Percentiles rank a stretch among this genome's conserved stretches.
These are phyloP conservation scores for Musca domestica DNA, from an alignment of 1,140 invertebrate species.

Conservation along the genomic window DNA sequence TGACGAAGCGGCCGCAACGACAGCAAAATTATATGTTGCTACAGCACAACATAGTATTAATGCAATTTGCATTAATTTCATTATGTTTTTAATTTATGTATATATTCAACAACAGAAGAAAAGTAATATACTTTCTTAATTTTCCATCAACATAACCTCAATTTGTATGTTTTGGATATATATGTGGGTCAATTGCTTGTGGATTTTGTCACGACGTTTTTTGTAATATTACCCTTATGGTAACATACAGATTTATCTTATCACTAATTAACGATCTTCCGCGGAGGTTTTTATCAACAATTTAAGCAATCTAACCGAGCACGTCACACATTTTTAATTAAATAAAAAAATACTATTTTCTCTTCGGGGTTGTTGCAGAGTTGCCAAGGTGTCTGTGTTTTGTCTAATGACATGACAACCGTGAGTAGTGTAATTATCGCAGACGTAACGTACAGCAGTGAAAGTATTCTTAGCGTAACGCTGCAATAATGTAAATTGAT, in stretches of 20 bases:
- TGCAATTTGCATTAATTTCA: constrained; percentile 9
- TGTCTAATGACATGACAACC: too few species aligned
- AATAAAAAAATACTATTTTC: background rate
- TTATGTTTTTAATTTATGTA: background rate
- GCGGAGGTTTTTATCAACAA: background rate
- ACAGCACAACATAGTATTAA: constrained; percentile 1
- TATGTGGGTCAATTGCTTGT: constrained; percentile 13
- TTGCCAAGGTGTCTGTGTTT: too few species aligned
- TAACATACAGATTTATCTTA: constrained; percentile 10
- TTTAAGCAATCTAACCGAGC: constrained; percentile 1
- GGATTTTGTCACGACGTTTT: background rate
- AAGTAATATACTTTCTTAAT: background rate
- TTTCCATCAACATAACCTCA: constrained; percentile 15
- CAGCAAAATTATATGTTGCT: background rate
- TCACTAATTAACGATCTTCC: constrained; percentile 4
- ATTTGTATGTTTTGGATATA: background rate
- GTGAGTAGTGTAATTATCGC: too few species aligned
- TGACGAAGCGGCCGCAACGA: background rate
- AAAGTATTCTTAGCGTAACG: too few species aligned
- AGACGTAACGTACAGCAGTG: too few species aligned
- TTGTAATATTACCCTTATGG: background rate
- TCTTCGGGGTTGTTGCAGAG: too few species aligned
- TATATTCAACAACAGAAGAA: background rate
- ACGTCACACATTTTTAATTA: constrained; percentile 20
- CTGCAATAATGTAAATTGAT: too few species aligned